phyloP scores from a whole-genome alignment of 2,113 vertebrate species.

The Miniopterus natalensis region DNA sequence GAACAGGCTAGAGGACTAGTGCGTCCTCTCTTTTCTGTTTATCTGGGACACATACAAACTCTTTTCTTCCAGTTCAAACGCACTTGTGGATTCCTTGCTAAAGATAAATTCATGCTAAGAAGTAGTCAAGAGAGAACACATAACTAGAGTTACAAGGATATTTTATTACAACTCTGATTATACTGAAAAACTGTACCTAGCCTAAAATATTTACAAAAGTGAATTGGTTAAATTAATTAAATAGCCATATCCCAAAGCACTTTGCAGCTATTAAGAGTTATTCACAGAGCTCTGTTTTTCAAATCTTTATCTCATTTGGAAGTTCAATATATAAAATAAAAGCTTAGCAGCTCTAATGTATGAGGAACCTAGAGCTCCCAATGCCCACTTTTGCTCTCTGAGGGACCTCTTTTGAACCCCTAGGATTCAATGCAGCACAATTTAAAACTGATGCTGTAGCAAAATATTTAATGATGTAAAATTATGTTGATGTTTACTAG shows the following conservation, averaged over 20 bases:
- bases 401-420: not conserved
- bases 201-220: conserved; percentile 57
- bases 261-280: conserved; percentile 16
- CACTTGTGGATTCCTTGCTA: conserved; percentile 48
- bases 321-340: conserved; percentile 21
- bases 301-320: conserved; percentile 47
- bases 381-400: not conserved
- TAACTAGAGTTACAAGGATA: conserved; percentile 21
- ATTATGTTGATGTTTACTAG: conserved; percentile 14
- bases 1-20: not conserved
- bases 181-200: conserved; percentile 30
- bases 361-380: not conserved
- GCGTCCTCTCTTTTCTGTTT: conserved; percentile 44
- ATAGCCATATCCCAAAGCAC: conserved; percentile 5
- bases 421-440: not conserved
- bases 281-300: conserved; percentile 6
- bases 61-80: conserved; percentile 1
- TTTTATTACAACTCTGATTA: conserved; percentile 60
- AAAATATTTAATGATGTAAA: conserved; percentile 38
- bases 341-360: not conserved
- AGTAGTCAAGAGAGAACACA: conserved; percentile 35
- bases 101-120: conserved; percentile 55
- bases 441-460: conserved; percentile 29
- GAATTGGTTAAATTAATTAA: conserved; percentile 39
- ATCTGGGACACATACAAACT: not conserved